Evolutionary conservation across 2,113 vertebrate species (phyloP).

Genomic region (Alligator mississippiensis): DNA sequence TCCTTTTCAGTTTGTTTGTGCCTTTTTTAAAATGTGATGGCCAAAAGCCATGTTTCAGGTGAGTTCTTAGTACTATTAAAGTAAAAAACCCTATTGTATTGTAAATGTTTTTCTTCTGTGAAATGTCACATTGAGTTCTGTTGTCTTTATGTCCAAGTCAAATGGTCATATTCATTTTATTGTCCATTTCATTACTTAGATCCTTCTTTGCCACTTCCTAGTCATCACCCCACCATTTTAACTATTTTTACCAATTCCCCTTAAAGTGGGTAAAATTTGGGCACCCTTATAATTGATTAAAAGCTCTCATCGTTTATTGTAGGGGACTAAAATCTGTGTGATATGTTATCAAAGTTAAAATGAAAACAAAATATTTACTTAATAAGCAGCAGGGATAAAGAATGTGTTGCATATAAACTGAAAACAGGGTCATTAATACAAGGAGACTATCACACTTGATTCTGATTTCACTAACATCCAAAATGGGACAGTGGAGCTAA

Average conservation of each 20-base stretch:
- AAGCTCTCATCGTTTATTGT: not conserved
- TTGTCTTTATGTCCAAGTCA: not conserved
- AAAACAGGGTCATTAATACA: not conserved
- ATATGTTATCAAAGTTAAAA: not conserved
- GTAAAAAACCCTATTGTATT: too few relatives aligned
- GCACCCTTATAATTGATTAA: not conserved
- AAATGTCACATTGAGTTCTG: not conserved
- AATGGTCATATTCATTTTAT: not conserved
- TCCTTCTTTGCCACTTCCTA: not conserved
- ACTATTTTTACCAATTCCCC: not conserved
- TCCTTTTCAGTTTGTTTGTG: not conserved
- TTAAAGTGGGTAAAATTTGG: not conserved
- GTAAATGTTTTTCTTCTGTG: not conserved
- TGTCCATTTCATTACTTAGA: not conserved
- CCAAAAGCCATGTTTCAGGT: not conserved
- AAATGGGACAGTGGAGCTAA: not conserved
- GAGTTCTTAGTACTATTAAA: too few relatives aligned
- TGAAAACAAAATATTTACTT: not conserved
- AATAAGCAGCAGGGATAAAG: not conserved
- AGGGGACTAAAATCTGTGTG: not conserved
- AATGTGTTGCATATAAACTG: not conserved
- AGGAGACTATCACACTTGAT: not conserved
- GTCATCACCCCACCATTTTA: not conserved
- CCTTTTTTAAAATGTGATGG: not conserved
- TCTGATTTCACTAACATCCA: not conserved